Base-by-base conservation (phyloP, 2,797 vertebrate genomes). In the Triplophysa yarkandensis region DNA sequence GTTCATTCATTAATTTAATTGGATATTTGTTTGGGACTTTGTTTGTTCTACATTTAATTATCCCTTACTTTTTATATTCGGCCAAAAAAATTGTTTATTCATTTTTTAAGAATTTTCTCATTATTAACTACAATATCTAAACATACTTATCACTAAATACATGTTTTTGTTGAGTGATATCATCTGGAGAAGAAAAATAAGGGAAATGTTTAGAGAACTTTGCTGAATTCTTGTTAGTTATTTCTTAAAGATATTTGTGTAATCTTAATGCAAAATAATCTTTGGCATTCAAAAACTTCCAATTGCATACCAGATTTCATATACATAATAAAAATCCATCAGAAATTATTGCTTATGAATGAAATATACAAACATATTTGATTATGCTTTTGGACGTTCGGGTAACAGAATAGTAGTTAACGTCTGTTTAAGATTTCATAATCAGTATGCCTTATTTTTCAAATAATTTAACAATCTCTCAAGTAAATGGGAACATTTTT, bases 121-220 rank as follows among this genome's bases (percentile, higher is more conserved):
- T 52, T 21, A 23, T 27, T 11, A 9, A 25, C 50, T 54, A 13
- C 50, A 54, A 13, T 5, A 5, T 27, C 25, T 55, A n/a, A n/a
- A n/a, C n/a, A 6, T 28, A 13, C 50, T 2, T 16, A 43, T 21
- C 57, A 28, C 11, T 43, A 0, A 14, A n/a, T n/a, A n/a, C n/a
- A n/a, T n/a, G n/a, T n/a, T n/a, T n/a, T 16, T 55, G 52, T 25
- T 68, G 48, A 69, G 36, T 21, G 23, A 69, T 30, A 19, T 55
- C 34, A 39, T 4, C n/a, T 34, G 44, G 11, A 16, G 19, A 3
- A 21, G 41, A 23, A 23, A 34, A 14, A 13, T 25, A 16, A 17
- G 30, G 14, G 23, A 36, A 67, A 52, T 67, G 34, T 23, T 52
- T 23, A 25, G 11, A 13, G 21, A 25, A 27, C 21, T 36, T 11